Evolutionary conservation across 2,888 invertebrate species (phyloP).

Genomic region (Molorchus minor): DNA sequence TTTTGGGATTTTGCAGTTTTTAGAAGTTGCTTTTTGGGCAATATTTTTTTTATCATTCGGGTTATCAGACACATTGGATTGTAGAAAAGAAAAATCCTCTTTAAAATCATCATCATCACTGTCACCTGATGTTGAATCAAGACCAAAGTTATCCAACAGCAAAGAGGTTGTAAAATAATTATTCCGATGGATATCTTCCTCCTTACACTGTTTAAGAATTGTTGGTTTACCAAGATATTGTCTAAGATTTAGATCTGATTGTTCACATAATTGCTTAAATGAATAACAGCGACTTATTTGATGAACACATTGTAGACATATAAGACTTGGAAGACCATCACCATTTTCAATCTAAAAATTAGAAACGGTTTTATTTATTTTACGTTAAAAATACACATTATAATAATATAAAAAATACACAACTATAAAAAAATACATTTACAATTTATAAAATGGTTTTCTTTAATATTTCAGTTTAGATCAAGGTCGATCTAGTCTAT

Average conservation of each 20-base stretch:
- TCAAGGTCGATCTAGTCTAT: no score
- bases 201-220: conserved; percentile 49
- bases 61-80: conserved; percentile 48
- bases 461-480: no score
- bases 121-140: conserved; percentile 58
- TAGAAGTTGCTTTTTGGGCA: conserved; percentile 60
- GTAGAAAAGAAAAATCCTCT: conserved; percentile 53
- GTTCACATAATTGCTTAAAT: conserved; percentile 64
- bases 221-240: conserved; percentile 60
- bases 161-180: conserved; percentile 49
- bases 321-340: conserved; percentile 62
- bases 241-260: conserved; percentile 61
- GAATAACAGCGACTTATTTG: conserved; percentile 63
- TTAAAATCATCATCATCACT: conserved; percentile 57
- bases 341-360: conserved; percentile 59
- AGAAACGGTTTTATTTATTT: neutral
- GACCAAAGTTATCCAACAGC: conserved; percentile 55
- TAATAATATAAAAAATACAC: no score
- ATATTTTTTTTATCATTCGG: conserved; percentile 58
- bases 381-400: neutral
- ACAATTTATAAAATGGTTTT: no score
- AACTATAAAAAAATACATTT: no score
- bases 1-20: conserved; percentile 59
- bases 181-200: conserved; percentile 47
- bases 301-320: conserved; percentile 64